Evolutionary conservation across 2,113 vertebrate genomes (phyloP), one percentile per base, ranked within the genome.

Genomic region (Pangasianodon hypophthalmus): DNA sequence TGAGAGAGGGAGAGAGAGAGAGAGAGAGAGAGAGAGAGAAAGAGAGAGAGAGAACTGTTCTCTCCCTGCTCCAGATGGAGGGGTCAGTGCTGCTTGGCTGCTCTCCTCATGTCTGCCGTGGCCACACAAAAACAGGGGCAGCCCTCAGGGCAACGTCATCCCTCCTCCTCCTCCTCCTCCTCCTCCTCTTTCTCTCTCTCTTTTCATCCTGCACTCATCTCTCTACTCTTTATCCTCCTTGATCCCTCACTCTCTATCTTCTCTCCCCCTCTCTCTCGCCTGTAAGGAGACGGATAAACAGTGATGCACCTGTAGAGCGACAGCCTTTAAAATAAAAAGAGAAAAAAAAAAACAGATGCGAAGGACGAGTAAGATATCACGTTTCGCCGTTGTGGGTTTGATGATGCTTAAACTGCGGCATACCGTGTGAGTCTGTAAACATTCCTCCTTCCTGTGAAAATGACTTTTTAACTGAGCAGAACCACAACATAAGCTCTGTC

Each of bases 11-110:
- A 24, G 1, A 54, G 29, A 58, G 19, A 24, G 52, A 41, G 26
- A 56, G n/a, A 54, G 13, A 37, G 11, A 56, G 50, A 60, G 10
- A 44, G 82, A 62, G 1, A 62, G 52, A 21, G 48, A 54, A 29
- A 81, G 13, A 83, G 18, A 83, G 52, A 62, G 29, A 41, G 54
- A 54, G 83, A 86, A 32, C 71, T 84, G 86, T 37, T 80, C 93
- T 93, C 89, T n/a, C 50, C 88, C 93, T 93, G 90, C 92, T 94
- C 95, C 96, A 96, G 95, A 96, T 96, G 95, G 96, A 95, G 93
- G 91, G 96, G 94, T 96, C 95, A 95, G 92, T 94, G 92, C 93
- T 93, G 94, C 94, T 94, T 90, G 91, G 81, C 92, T 95, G 93
- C 92, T 94, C 95, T 82, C 88, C 93, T 94, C 95, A 94, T 93